These are phyloP conservation scores for Habrosyne pyritoides DNA, from an alignment of 2,888 invertebrate species.

Conservation along the genomic window DNA sequence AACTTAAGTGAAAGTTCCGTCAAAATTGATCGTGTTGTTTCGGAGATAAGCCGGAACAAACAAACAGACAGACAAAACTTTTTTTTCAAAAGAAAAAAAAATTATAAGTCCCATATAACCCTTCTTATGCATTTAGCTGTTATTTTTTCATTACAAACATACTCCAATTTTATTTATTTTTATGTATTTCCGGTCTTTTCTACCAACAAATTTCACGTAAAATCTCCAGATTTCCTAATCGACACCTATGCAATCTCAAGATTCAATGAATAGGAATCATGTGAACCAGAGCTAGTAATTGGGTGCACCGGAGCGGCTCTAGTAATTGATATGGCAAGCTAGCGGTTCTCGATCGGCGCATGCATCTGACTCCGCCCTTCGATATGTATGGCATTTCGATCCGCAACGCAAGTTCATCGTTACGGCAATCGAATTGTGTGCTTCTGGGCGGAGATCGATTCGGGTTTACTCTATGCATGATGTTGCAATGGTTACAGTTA, in stretches of 20 bases:
- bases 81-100: too few relatives aligned
- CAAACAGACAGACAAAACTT: too few relatives aligned
- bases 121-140: too few relatives aligned
- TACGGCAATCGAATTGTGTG: slow-evolving; percentile 46
- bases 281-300: slow-evolving; percentile 77
- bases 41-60: too few relatives aligned
- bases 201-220: slow-evolving; percentile 29
- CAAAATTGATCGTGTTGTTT: too few relatives aligned
- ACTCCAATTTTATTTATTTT: too few relatives aligned
- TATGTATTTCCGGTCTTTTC: too few relatives aligned
- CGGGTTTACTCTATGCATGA: slow-evolving; percentile 25
- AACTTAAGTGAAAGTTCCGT: too few relatives aligned
- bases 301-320: slow-evolving; percentile 75
- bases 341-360: slow-evolving; percentile 71
- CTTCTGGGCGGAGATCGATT: slow-evolving; percentile 54
- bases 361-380: slow-evolving; percentile 64
- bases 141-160: too few relatives aligned
- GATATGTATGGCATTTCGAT: slow-evolving; percentile 48
- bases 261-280: slow-evolving; percentile 71
- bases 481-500: slow-evolving; percentile 77
- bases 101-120: too few relatives aligned
- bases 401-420: slow-evolving; percentile 38
- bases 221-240: slow-evolving; percentile 42
- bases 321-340: slow-evolving; percentile 78
- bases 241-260: slow-evolving; percentile 47